These are phyloP conservation scores for Hydroisotoma schaefferi DNA, from an alignment of 2,888 invertebrate species.

Conservation along the genomic window DNA sequence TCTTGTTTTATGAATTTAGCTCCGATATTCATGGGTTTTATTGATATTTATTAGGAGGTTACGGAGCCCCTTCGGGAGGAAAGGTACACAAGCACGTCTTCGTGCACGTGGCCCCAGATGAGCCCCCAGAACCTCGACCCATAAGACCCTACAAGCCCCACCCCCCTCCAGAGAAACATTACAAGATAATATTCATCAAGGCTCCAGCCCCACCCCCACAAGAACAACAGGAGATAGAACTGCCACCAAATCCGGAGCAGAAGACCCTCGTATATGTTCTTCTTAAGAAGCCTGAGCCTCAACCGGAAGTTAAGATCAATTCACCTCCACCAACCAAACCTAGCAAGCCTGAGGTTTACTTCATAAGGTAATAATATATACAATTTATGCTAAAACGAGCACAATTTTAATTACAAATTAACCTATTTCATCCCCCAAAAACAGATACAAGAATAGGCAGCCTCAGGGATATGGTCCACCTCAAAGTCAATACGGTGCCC, in stretches of 20 bases:
- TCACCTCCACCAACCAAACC: slow-evolving; percentile 75
- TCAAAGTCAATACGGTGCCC: slow-evolving; percentile 24
- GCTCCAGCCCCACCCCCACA: slow-evolving; percentile 26
- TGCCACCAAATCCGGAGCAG: slow-evolving; percentile 65
- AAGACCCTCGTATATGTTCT: slow-evolving; percentile 83
- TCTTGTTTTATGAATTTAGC: too few species aligned
- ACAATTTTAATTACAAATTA: too few species aligned
- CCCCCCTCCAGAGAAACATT: slow-evolving; percentile 41
- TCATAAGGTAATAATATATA: too few species aligned
- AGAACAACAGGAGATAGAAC: slow-evolving; percentile 29
- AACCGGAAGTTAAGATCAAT: slow-evolving; percentile 73
- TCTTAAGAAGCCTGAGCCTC: slow-evolving; percentile 81
- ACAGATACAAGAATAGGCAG: slow-evolving; percentile 59
- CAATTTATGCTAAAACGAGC: too few species aligned
- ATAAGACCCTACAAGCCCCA: slow-evolving; percentile 29
- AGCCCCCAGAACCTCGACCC: slow-evolving; percentile 28
- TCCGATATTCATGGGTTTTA: too few species aligned
- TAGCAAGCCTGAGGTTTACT: slow-evolving; percentile 84
- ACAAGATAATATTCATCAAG: slow-evolving; percentile 41
- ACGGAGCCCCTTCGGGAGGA: slow-evolving; percentile 15
- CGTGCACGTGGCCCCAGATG: slow-evolving; percentile 31
- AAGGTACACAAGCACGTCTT: slow-evolving; percentile 31
- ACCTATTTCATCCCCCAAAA: too few species aligned
- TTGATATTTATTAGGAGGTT: too few species aligned
- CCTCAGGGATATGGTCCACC: slow-evolving; percentile 25